These are phyloP conservation scores for Cepphus grylle DNA, from an alignment of 2,113 vertebrate genomes.

Conservation along the genomic window DNA sequence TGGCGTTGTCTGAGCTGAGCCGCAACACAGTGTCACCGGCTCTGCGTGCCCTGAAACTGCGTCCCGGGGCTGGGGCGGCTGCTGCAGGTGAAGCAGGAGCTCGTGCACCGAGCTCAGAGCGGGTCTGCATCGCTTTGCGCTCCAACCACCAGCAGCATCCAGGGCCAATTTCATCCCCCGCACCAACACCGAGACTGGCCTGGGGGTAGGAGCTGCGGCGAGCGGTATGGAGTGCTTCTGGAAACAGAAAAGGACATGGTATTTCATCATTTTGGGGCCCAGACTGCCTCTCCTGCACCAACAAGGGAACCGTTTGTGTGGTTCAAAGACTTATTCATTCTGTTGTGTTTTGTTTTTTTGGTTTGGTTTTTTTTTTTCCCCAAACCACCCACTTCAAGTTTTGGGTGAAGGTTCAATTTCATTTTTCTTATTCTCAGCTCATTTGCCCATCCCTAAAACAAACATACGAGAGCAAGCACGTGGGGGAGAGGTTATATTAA, in stretches of 20 bases:
- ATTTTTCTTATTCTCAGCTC: constrained; percentile 62
- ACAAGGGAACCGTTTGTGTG: constrained; percentile 26
- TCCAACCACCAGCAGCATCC: rapidly evolving
- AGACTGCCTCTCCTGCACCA: constrained; percentile 34
- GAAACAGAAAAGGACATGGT: neutral
- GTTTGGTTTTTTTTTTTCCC: neutral
- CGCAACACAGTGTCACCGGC: rapidly evolving
- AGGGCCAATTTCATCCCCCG: neutral
- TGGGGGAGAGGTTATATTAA: constrained; percentile 30
- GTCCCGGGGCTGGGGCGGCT: rapidly evolving
- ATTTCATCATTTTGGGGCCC: constrained; percentile 34
- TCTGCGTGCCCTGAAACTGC: rapidly evolving
- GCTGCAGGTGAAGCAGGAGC: neutral
- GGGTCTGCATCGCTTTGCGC: rapidly evolving
- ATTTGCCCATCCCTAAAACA: constrained; percentile 57
- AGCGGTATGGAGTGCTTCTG: neutral
- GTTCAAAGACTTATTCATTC: constrained; percentile 56
- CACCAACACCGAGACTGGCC: neutral
- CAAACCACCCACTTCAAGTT: constrained; percentile 52
- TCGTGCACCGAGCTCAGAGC: rapidly evolving
- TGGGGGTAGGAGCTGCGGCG: neutral
- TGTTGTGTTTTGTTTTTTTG: neutral
- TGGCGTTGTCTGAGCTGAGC: neutral
- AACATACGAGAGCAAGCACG: constrained; percentile 31
- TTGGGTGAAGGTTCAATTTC: constrained; percentile 60